These are phyloP conservation scores for Tetramorium bicarinatum DNA, from an alignment of 2,888 invertebrate genomes.

Conservation along the genomic window DNA sequence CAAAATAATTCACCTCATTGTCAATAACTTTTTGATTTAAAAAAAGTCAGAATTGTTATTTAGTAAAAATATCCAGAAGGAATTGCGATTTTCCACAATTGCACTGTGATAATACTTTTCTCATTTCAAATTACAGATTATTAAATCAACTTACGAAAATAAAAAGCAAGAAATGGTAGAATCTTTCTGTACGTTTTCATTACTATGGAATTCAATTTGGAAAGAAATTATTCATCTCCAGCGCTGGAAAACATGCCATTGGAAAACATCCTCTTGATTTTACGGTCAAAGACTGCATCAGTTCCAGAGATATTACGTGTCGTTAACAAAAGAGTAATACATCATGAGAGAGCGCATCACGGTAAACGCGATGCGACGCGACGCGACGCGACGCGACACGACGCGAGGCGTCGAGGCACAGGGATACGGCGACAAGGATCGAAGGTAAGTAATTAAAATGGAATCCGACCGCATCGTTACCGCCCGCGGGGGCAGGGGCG, in stretches of 20 bases:
- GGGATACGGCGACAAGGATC: slow-evolving; percentile 53
- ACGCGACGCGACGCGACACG: background rate
- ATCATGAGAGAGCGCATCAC: slow-evolving; percentile 8
- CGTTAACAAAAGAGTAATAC: slow-evolving; percentile 25
- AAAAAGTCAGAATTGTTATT: background rate
- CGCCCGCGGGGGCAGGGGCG: background rate
- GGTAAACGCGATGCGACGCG: background rate
- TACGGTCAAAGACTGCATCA: background rate
- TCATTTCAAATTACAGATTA: background rate
- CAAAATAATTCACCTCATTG: background rate
- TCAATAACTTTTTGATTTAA: background rate
- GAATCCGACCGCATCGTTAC: slow-evolving; percentile 75
- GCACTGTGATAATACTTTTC: background rate
- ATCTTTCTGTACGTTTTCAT: background rate
- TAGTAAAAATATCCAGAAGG: background rate
- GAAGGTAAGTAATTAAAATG: slow-evolving; percentile 83
- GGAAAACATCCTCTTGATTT: background rate
- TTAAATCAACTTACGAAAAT: background rate
- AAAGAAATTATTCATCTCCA: background rate
- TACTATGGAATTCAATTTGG: slow-evolving; percentile 13
- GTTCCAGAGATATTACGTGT: background rate
- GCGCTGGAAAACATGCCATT: background rate
- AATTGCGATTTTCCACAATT: background rate
- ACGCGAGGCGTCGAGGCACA: slow-evolving; percentile 26
- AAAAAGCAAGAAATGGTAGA: background rate